Evolutionary conservation across 2,113 vertebrate genomes (phyloP), one percentile per base, ranked within the genome.

Genomic region (Nesoenas mayeri): DNA sequence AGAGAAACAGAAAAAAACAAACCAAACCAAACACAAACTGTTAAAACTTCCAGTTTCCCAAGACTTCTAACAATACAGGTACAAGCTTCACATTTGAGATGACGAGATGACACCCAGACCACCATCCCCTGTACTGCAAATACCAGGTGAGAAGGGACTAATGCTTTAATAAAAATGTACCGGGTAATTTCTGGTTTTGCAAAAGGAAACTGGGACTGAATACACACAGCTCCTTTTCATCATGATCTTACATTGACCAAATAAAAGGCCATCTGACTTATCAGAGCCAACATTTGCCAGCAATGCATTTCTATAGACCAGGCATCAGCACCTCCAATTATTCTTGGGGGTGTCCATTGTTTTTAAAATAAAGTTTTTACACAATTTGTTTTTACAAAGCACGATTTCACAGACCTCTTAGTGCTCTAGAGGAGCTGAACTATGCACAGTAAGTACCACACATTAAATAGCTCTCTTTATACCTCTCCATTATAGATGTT

Each of bases 401-500:
- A 44, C 31, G 32, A 22, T 61, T 93, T 81, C 65, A 75, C 60
- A 93, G 86, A 88, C 31, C 20, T 67, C 62, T 70, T 44, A 57
- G 47, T 19, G 85, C 50, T 82, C 62, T 32, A 21, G 75, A 90
- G 65, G 29, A 79, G 42, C 56, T 82, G 58, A 58, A 83, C 36
- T 65, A 50, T 26, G 34, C 58, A 80, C 42, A 57, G 50, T 60
- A 74, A 95, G 48, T 32, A 81, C 50, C 19, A 32, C 34, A 44
- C 60, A 54, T 86, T 87, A 91, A 95, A 90, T 15, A 87, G 22
- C 25, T 92, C 60, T 79, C 70, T 90, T 82, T 91, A 72, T 92
- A 93, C 40, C 47, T 84, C 21, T 20, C 69, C 64, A 21, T 85
- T 80, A 79, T n/a, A 57, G 75, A 82, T 90, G 65, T 44, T 84